phyloP scores from a whole-genome alignment of 2,797 vertebrate species.

The Peromyscus melanophrys region DNA sequence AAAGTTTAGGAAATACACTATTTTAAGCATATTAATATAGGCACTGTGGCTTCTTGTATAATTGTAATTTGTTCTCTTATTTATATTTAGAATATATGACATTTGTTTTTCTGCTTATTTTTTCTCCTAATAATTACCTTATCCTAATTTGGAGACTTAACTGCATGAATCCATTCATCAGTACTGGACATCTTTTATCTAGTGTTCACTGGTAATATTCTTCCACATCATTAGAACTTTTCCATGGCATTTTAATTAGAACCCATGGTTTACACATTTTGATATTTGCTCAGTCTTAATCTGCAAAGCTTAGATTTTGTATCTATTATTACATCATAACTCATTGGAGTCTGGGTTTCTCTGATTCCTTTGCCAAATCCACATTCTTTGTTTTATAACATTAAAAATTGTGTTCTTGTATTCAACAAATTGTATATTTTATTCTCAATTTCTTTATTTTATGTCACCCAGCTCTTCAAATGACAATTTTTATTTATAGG shows the following conservation, averaged over 20 bases:
- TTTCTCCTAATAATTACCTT: too few relatives aligned
- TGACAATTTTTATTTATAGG: not conserved
- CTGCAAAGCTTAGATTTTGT: not conserved
- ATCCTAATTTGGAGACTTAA: too few relatives aligned
- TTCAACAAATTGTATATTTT: not conserved
- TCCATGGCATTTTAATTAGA: not conserved
- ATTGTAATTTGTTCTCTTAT: too few relatives aligned
- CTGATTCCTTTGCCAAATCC: not conserved
- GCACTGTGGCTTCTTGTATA: too few relatives aligned
- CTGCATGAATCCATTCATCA: too few relatives aligned
- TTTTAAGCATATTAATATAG: too few relatives aligned
- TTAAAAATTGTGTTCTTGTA: not conserved
- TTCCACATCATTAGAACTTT: not conserved
- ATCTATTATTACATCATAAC: not conserved
- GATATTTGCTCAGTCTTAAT: not conserved
- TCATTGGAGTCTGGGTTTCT: not conserved
- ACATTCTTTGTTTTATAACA: not conserved
- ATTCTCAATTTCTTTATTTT: not conserved
- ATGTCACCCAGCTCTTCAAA: not conserved
- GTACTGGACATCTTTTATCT: too few relatives aligned
- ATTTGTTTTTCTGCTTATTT: too few relatives aligned
- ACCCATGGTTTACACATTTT: not conserved
- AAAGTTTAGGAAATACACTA: too few relatives aligned
- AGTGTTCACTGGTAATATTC: not conserved
- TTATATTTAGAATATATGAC: too few relatives aligned